Evolutionary conservation across 2,113 vertebrate genomes (phyloP), one percentile per base, ranked within the genome.

Genomic region (Noctilio leporinus): DNA sequence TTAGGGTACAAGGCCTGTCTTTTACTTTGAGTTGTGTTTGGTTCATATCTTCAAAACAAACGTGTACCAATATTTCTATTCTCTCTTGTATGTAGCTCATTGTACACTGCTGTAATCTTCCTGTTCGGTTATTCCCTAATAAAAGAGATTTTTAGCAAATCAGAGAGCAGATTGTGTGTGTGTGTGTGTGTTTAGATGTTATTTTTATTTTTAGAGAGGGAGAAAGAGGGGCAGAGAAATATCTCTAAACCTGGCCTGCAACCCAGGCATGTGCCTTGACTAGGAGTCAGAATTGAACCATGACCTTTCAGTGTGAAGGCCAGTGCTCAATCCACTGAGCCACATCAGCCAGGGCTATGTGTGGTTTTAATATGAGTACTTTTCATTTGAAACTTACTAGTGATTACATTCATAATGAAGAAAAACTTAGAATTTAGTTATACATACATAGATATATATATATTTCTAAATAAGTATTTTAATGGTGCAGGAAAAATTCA

Each of bases 391-490:
- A 91, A 70, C 19, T 33, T 86, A 81, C 24, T 81, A 77, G 38
- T 83, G 20, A 70, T 76, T 89, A 65, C 8, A 87, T 93, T 81
- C 85, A 64, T 45, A 88, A 40, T 81, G 64, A 94, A 83, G 4
- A 64, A 89, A 85, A 90, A 45, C 8, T 57, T 57, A 86, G 35
- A 76, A 84, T 90, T 87, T 45, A 49, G 2, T 76, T 86, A 92
- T n/a, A 76, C n/a, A 17, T 86, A 12, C 83, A 24, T 91, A 92
- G 40, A 76, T 28, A 17, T 86, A 12, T 86, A 24, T 91, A 12
- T 93, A 33, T 92, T 83, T 95, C 86, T 77, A 83, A 92, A 20
- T 75, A 86, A 89, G 33, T 72, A 53, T 26, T 91, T 83, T 55
- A 75, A 49, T 76, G 28, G 75, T 55, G 53, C 26, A 86, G 47